These are phyloP conservation scores for Ips nitidus DNA, from an alignment of 1,140 invertebrate genomes.

Conservation along the genomic window DNA sequence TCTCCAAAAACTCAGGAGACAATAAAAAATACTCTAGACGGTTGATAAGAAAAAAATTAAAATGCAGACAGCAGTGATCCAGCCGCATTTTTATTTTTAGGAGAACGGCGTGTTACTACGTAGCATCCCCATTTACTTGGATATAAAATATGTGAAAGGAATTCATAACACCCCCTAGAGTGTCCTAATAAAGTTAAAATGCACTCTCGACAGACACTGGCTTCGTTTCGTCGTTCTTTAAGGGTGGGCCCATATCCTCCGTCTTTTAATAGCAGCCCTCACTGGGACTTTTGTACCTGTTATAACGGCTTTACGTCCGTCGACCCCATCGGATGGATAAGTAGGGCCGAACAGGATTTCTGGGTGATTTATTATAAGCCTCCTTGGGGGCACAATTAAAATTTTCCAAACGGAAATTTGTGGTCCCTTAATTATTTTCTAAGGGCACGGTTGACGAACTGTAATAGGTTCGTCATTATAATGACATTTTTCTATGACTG, in stretches of 20 bases:
- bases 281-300: conserved; percentile 29
- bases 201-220: conserved; percentile 12
- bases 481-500: conserved; percentile 1
- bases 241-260: conserved; percentile 17
- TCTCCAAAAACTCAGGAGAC: too few relatives aligned
- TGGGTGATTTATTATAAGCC: conserved; percentile 17
- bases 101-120: too few relatives aligned
- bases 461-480: too few relatives aligned
- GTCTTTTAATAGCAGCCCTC: conserved; percentile 20
- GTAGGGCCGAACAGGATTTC: conserved; percentile 15
- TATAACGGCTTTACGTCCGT: conserved; percentile 24
- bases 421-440: conserved; percentile 9
- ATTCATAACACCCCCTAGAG: conserved; percentile 2
- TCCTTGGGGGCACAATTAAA: conserved; percentile 14
- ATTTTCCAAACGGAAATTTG: conserved; percentile 15
- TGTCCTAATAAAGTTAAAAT: conserved; percentile 20
- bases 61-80: too few relatives aligned
- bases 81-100: too few relatives aligned
- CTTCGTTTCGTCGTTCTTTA: not conserved
- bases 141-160: not conserved
- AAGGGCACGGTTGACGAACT: not conserved
- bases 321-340: conserved; percentile 20
- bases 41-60: too few relatives aligned
- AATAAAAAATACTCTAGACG: too few relatives aligned
- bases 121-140: too few relatives aligned